Conservation (phyloP, 2,797 vertebrate genomes). For the Xenopus petersii region DNA sequence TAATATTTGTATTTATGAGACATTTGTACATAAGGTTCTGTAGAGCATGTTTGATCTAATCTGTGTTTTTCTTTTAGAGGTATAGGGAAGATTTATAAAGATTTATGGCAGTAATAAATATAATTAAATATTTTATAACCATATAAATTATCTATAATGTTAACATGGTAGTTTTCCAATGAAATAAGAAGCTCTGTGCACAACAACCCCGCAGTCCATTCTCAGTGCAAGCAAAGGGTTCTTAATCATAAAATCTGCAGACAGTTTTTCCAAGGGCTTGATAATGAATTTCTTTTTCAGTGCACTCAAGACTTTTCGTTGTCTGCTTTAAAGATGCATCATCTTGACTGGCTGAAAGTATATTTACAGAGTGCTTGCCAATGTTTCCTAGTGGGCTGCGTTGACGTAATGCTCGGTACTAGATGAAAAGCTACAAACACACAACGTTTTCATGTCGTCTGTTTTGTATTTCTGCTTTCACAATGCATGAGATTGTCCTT, state of each 20-base stretch:
- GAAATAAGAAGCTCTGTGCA: no score
- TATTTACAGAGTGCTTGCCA: constrained; percentile 35
- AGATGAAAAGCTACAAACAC: constrained; percentile 40
- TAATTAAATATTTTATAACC: no score
- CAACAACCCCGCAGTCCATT: neutral
- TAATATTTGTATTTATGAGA: no score
- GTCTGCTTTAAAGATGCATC: constrained; percentile 32
- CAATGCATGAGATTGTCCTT: constrained; percentile 69
- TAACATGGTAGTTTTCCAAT: no score
- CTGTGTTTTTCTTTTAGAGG: constrained; percentile 25
- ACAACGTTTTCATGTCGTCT: constrained; percentile 47
- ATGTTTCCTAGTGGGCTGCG: constrained; percentile 51
- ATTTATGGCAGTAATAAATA: neutral
- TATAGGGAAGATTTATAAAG: constrained; percentile 19
- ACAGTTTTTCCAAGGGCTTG: constrained; percentile 18
- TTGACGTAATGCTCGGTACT: constrained; percentile 55
- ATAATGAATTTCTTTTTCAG: constrained; percentile 31
- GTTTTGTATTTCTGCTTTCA: constrained; percentile 61
- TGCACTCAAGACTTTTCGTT: constrained; percentile 25
- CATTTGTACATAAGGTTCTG: no score
- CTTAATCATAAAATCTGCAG: constrained; percentile 21
- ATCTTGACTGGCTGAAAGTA: constrained; percentile 43
- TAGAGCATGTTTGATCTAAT: no score
- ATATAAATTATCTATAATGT: no score
- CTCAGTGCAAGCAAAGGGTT: constrained; percentile 20